Conservation (phyloP, 2,113 vertebrate genomes). For the Myotis yumanensis region DNA sequence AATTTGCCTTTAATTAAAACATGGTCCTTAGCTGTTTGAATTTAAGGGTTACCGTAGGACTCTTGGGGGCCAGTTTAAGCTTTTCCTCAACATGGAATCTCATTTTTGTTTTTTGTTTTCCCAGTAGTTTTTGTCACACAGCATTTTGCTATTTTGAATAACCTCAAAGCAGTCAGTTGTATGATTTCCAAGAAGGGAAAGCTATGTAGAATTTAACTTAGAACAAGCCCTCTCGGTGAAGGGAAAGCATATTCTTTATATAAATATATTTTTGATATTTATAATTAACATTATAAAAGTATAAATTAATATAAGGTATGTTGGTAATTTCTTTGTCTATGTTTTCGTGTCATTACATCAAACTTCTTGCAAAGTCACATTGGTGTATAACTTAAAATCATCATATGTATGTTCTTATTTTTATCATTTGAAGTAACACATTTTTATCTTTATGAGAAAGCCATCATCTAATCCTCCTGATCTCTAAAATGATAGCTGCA, state of each 20-base stretch:
- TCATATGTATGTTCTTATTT: constrained; percentile 54
- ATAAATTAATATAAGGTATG: constrained; percentile 5
- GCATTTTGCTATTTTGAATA: constrained; percentile 40
- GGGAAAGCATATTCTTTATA: neutral
- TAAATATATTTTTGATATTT: constrained; percentile 14
- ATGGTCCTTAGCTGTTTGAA: neutral
- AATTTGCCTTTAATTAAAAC: constrained; percentile 51
- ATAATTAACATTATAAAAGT: constrained; percentile 49
- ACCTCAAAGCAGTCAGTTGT: constrained; percentile 18
- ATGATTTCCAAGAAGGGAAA: constrained; percentile 26
- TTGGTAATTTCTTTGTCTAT: constrained; percentile 4
- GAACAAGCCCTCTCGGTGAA: neutral
- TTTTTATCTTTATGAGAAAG: constrained; percentile 61
- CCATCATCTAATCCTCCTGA: neutral
- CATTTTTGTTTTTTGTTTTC: constrained; percentile 27
- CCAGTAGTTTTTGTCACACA: neutral
- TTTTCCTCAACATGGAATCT: constrained; percentile 30
- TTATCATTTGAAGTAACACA: constrained; percentile 57
- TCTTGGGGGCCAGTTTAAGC: neutral
- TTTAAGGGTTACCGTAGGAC: neutral
- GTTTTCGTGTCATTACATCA: neutral
- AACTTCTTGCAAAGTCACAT: constrained; percentile 20
- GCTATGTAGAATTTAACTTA: neutral
- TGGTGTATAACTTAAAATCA: constrained; percentile 39
- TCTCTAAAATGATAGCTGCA: constrained; percentile 52